Conservation (phyloP, 2,113 vertebrate genomes). For the Brachypodius melanocephalos region DNA sequence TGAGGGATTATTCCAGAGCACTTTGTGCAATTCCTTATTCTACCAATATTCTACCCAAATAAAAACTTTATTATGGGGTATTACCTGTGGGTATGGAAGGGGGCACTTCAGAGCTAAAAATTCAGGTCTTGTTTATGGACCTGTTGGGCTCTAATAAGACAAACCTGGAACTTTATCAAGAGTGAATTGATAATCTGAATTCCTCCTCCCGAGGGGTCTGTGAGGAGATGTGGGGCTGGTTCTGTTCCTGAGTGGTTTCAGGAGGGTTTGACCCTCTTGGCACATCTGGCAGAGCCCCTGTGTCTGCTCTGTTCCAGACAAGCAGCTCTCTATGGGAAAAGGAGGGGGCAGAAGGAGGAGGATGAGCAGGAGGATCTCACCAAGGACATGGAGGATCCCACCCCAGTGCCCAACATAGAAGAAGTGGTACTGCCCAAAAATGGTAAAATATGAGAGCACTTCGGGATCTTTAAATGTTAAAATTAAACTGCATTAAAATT, state of each 20-base stretch:
- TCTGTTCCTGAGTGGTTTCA: not conserved
- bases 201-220: not conserved
- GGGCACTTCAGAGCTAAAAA: not conserved
- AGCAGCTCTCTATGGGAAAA: constrained; percentile 85
- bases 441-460: constrained; percentile 55
- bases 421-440: constrained; percentile 93
- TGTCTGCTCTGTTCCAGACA: constrained; percentile 75
- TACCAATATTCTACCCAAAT: not conserved
- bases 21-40: not conserved
- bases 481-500: not conserved
- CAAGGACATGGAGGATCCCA: constrained; percentile 97
- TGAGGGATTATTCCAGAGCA: not conserved
- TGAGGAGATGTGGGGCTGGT: not conserved
- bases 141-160: not conserved
- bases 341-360: constrained; percentile 90
- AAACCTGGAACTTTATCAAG: not conserved
- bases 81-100: not conserved
- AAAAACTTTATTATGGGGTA: not conserved
- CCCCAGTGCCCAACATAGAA: constrained; percentile 91
- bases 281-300: not conserved
- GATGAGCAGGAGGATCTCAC: constrained; percentile 95
- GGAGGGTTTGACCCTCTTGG: not conserved
- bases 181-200: not conserved
- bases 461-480: not conserved
- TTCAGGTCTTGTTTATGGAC: not conserved